Evolutionary conservation across 2,888 invertebrate species (phyloP).

Genomic region (Drosophila sordidula): DNA sequence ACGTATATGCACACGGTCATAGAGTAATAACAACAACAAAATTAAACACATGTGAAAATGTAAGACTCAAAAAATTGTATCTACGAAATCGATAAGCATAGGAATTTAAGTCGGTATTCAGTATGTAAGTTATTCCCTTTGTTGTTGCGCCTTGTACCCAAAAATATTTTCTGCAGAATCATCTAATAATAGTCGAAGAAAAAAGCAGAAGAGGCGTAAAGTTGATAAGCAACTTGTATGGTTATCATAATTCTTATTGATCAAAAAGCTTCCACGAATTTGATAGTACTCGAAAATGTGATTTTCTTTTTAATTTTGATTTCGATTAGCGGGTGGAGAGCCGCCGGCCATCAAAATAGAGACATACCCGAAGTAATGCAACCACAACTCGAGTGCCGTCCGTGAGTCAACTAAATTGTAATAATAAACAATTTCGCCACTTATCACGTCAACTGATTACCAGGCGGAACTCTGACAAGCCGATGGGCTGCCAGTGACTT

Average conservation of each 20-base stretch:
- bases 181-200: slow-evolving; percentile 2
- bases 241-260: slow-evolving; percentile 18
- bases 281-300: slow-evolving; percentile 5
- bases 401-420: slow-evolving; percentile 47
- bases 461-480: neutral
- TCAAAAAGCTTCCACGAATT: slow-evolving; percentile 37
- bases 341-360: slow-evolving; percentile 1
- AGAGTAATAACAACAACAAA: neutral
- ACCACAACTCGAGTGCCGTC: neutral
- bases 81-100: neutral
- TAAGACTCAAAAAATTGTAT: slow-evolving; percentile 6
- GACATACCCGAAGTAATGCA: slow-evolving; percentile 10
- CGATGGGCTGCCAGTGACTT: neutral
- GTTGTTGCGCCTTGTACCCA: neutral
- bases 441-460: slow-evolving; percentile 52
- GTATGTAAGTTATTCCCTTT: neutral
- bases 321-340: slow-evolving; percentile 6
- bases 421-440: slow-evolving; percentile 35
- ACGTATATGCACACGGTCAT: neutral
- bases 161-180: neutral
- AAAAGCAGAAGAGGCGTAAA: slow-evolving; percentile 9
- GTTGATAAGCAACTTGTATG: slow-evolving; percentile 26
- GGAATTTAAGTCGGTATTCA: neutral
- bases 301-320: slow-evolving; percentile 40
- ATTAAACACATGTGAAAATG: neutral